These are phyloP conservation scores for Synanthedon vespiformis DNA, from an alignment of 2,888 invertebrate species.

Conservation along the genomic window DNA sequence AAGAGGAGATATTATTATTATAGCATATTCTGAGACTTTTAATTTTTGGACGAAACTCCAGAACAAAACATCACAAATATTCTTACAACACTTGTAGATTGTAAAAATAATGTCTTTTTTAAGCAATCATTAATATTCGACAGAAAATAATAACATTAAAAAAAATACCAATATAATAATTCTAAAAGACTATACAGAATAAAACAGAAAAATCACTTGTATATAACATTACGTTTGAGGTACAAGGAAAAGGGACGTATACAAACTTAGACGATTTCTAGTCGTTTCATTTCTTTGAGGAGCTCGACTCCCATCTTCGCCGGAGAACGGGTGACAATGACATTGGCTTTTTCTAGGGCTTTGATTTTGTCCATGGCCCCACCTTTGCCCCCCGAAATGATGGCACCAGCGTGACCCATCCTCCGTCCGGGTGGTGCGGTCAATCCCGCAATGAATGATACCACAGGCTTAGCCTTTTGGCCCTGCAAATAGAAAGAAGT, in stretches of 20 bases:
- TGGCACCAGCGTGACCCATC: conserved; percentile 99
- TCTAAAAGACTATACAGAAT: conserved; percentile 47
- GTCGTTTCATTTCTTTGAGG: conserved; percentile 88
- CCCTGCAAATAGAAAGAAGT: conserved; percentile 68
- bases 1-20: not conserved
- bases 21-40: not conserved
- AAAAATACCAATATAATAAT: conserved; percentile 53
- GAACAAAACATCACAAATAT: not conserved
- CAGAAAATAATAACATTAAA: conserved; percentile 26
- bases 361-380: conserved; percentile 98
- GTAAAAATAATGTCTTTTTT: not conserved
- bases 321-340: conserved; percentile 94
- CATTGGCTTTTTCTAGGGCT: conserved; percentile 92
- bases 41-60: not conserved
- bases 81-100: no score
- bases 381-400: conserved; percentile 98
- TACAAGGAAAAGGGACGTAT: not conserved
- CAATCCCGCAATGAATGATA: conserved; percentile 98
- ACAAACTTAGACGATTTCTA: conserved; percentile 69
- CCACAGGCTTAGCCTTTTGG: conserved; percentile 93
- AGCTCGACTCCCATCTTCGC: conserved; percentile 95
- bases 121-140: not conserved
- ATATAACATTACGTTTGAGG: not conserved
- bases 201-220: conserved; percentile 19
- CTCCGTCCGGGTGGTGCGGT: conserved; percentile 98